These are phyloP conservation scores for Myodes glareolus DNA, from an alignment of 2,113 vertebrate genomes.

Conservation along the genomic window DNA sequence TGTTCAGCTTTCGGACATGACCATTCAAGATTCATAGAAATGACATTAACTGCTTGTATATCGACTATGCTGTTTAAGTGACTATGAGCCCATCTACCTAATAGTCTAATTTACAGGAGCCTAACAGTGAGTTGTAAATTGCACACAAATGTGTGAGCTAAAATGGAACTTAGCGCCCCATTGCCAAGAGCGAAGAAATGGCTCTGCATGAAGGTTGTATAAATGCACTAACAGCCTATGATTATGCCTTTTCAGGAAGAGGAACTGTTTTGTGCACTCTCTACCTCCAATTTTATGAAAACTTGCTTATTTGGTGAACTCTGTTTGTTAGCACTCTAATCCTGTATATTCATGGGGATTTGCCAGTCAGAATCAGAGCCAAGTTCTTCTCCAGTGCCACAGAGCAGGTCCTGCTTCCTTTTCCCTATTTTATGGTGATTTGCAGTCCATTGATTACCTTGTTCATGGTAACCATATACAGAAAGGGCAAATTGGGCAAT, in stretches of 20 bases:
- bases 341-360: not conserved
- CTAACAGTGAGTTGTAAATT: not conserved
- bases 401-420: not conserved
- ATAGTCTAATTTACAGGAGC: not conserved
- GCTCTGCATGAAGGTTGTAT: not conserved
- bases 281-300: constrained; percentile 43
- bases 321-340: not conserved
- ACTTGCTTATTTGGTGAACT: constrained; percentile 17
- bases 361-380: not conserved
- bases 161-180: constrained; percentile 35
- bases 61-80: constrained; percentile 26
- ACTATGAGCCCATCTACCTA: not conserved
- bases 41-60: not conserved
- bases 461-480: not conserved
- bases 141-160: not conserved
- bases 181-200: constrained; percentile 21
- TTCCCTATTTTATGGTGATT: not conserved
- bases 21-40: not conserved
- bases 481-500: not conserved
- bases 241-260: constrained; percentile 7
- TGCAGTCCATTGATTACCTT: not conserved
- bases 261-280: not conserved
- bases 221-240: not conserved
- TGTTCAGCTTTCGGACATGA: not conserved
- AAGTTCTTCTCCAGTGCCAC: not conserved